phyloP scores from a whole-genome alignment of 2,113 vertebrate genomes.

The Thamnaconus septentrionalis region DNA sequence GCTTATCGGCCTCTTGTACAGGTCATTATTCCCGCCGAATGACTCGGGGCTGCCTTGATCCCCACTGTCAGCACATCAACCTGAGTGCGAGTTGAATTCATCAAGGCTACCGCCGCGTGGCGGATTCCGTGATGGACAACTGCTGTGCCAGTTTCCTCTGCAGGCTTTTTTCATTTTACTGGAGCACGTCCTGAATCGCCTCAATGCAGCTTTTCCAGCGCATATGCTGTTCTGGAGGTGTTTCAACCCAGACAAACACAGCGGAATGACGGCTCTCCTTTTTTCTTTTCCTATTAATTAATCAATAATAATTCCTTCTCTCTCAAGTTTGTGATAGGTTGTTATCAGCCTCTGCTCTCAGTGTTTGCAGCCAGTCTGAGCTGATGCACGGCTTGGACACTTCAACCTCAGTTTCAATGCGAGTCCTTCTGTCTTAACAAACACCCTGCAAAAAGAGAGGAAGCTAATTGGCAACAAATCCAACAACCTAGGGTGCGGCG shows the following conservation, averaged over 20 bases:
- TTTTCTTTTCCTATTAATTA: background rate
- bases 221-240: too few relatives aligned
- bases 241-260: too few relatives aligned
- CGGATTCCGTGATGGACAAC: conserved; percentile 27
- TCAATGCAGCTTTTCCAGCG: conserved; percentile 18
- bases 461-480: conserved; percentile 53
- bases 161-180: conserved; percentile 41
- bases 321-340: too few relatives aligned
- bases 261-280: background rate
- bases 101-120: conserved; percentile 46
- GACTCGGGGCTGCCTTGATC: conserved; percentile 59
- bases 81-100: conserved; percentile 63
- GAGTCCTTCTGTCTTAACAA: background rate
- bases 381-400: background rate
- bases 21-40: conserved; percentile 65
- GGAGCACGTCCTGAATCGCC: conserved; percentile 13
- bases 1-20: conserved; percentile 59
- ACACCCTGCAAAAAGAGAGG: conserved; percentile 1
- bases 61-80: conserved; percentile 65
- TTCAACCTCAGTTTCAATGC: background rate
- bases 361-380: background rate
- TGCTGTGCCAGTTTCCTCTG: conserved; percentile 42
- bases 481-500: conserved; percentile 51
- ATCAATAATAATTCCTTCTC: too few relatives aligned
- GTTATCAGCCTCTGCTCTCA: too few relatives aligned